Evolutionary conservation across 2,888 invertebrate species (phyloP), one percentile per base, ranked within the genome.

Genomic region (Platycnemis pennipes): DNA sequence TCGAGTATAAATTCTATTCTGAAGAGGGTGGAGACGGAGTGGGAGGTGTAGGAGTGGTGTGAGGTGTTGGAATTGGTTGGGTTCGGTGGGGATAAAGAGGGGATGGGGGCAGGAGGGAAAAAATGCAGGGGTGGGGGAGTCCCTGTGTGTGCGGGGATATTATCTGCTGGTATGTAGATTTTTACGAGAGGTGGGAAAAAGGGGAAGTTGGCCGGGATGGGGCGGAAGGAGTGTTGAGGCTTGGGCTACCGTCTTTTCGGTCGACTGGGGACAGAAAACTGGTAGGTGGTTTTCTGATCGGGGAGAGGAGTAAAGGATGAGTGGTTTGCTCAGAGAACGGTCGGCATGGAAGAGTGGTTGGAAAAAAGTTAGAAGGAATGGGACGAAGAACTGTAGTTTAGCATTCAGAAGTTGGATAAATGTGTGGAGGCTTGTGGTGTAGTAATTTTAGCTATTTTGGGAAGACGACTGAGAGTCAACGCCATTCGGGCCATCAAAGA

Each of bases 1-100:
- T 63, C 44, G 63, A 91, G 91, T 91, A 63, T 91, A 91, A 91
- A 91, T 91, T 91, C 91, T 91, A 63, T 91, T 91, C 91, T 37
- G 69, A 42, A 87, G n/a, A 87, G n/a, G 77, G 46, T 45, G 46
- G 46, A 46, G 45, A 2, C n/a, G 86, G 44, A 42, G 44, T 44
- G 44, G 42, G 13, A 42, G 86, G 37, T 85, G 85, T 13, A 22
- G 37, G 37, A 2, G 42, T 8, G 13, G 37, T 19, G 42, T 26
- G 63, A n/a, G n/a, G n/a, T n/a, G 8, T 16, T 37, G 85, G 44
- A 86, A n/a, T n/a, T n/a, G 85, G 85, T 8, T 42, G 42, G 8
- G 77, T 77, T 77, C 22, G 22, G 86, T 5, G 44, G 4, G 0
- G 45, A 26, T 22, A 44, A 19, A 37, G 85, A 86, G 89, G 89